phyloP scores from a whole-genome alignment of 2,113 vertebrate species.

The Stigmatopora argus region DNA sequence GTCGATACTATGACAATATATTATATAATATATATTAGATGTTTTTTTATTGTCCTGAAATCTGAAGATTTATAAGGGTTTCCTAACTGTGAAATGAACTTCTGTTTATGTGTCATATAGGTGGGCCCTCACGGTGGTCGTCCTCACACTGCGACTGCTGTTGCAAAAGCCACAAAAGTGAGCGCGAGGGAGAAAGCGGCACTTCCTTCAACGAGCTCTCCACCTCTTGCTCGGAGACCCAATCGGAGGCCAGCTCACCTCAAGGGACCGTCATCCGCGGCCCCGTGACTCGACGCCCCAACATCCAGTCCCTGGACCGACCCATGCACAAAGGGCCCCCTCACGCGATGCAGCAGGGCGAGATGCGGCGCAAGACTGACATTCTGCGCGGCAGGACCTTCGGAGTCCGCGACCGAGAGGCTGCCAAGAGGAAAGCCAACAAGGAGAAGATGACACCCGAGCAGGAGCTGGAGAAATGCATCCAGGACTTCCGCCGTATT shows the following conservation, averaged over 20 bases:
- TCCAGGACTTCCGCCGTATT: constrained; percentile 96
- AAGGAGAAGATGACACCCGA: constrained; percentile 95
- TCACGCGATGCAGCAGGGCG: constrained; percentile 81
- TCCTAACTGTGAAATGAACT: background rate
- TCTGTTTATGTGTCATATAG: constrained; percentile 58
- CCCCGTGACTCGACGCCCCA: constrained; percentile 80
- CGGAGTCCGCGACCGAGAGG: constrained; percentile 79
- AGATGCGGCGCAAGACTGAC: constrained; percentile 90
- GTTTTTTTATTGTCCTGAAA: too few relatives aligned
- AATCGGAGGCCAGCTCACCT: constrained; percentile 93
- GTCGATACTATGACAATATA: too few relatives aligned
- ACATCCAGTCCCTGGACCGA: constrained; percentile 91
- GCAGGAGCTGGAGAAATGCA: constrained; percentile 95
- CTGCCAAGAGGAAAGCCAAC: constrained; percentile 83
- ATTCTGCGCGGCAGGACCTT: constrained; percentile 89
- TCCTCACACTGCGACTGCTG: constrained; percentile 94
- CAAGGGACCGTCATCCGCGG: constrained; percentile 93
- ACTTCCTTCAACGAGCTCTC: constrained; percentile 96
- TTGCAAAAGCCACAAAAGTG: constrained; percentile 91
- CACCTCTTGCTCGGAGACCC: constrained; percentile 94
- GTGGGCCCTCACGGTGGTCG: constrained; percentile 81
- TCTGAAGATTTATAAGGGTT: too few relatives aligned
- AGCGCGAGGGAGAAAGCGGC: constrained; percentile 91
- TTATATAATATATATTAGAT: too few relatives aligned
- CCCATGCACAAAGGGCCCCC: constrained; percentile 79